Conservation (phyloP, 1,140 invertebrate genomes). For the Listronotus bonariensis region DNA sequence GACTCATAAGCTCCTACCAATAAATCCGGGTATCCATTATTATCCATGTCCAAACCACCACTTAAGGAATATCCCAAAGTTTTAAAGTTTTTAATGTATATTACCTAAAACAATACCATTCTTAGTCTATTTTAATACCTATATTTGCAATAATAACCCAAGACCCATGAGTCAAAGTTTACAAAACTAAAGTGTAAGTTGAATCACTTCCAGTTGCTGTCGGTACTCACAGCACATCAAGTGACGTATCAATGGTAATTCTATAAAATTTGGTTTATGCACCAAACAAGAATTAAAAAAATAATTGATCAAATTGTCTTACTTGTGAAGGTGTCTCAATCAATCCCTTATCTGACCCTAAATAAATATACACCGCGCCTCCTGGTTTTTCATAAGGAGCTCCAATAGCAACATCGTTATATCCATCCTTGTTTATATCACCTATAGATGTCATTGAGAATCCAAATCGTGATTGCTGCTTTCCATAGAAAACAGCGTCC, state of each 20-base stretch:
- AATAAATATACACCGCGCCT: slow-evolving; percentile 83
- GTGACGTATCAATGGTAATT: no score
- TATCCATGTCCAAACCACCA: slow-evolving; percentile 87
- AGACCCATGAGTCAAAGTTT: no score
- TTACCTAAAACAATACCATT: slow-evolving; percentile 22
- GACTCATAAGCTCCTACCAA: slow-evolving; percentile 86
- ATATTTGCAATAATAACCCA: no score
- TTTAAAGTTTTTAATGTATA: slow-evolving; percentile 56
- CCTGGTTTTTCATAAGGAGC: slow-evolving; percentile 88
- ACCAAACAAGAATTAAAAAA: no score
- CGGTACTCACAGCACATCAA: no score
- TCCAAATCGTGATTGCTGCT: slow-evolving; percentile 81
- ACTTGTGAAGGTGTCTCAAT: slow-evolving; percentile 76
- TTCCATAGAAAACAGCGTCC: slow-evolving; percentile 69
- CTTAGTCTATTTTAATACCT: background rate
- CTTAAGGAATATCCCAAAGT: slow-evolving; percentile 91
- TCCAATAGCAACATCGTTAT: slow-evolving; percentile 87
- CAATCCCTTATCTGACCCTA: slow-evolving; percentile 78
- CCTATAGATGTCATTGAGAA: slow-evolving; percentile 83
- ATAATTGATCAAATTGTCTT: slow-evolving; percentile 15
- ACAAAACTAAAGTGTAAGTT: no score
- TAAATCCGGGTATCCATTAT: slow-evolving; percentile 91
- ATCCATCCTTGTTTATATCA: slow-evolving; percentile 90
- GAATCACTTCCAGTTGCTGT: no score
- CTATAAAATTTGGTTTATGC: no score